Evolutionary conservation across 2,888 invertebrate genomes (phyloP).

Genomic region (Salticus scenicus): DNA sequence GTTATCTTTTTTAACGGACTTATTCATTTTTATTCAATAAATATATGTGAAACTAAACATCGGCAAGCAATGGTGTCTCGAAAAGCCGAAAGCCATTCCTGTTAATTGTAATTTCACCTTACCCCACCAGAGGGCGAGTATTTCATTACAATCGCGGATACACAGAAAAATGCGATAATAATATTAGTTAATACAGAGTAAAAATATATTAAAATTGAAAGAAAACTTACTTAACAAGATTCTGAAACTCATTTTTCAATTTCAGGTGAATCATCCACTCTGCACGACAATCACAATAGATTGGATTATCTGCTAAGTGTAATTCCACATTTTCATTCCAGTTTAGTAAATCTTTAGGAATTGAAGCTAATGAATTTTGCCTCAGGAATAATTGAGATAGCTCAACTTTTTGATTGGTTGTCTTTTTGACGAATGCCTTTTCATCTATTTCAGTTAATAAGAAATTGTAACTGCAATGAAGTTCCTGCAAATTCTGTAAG

Average conservation of each 20-base stretch:
- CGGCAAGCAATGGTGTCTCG: too few relatives aligned
- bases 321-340: conserved; percentile 43
- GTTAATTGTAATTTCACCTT: too few relatives aligned
- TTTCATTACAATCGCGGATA: too few relatives aligned
- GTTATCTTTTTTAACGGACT: too few relatives aligned
- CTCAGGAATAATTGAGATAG: conserved; percentile 44
- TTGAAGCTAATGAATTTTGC: conserved; percentile 25
- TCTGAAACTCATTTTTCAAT: conserved; percentile 51
- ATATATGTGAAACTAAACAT: too few relatives aligned
- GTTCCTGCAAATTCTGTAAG: conserved; percentile 35
- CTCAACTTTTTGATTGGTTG: conserved; percentile 12
- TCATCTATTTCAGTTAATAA: conserved; percentile 27
- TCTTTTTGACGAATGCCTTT: conserved; percentile 47
- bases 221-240: conserved; percentile 37
- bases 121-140: too few relatives aligned
- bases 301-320: conserved; percentile 47
- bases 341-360: conserved; percentile 29
- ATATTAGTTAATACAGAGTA: too few relatives aligned
- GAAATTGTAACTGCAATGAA: conserved; percentile 64
- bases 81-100: too few relatives aligned
- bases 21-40: too few relatives aligned
- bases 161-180: too few relatives aligned
- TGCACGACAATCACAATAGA: conserved; percentile 46
- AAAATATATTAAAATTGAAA: too few relatives aligned
- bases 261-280: conserved; percentile 55